Base-by-base conservation (phyloP, 2,797 vertebrate species). In the Telmatherina bonti region DNA sequence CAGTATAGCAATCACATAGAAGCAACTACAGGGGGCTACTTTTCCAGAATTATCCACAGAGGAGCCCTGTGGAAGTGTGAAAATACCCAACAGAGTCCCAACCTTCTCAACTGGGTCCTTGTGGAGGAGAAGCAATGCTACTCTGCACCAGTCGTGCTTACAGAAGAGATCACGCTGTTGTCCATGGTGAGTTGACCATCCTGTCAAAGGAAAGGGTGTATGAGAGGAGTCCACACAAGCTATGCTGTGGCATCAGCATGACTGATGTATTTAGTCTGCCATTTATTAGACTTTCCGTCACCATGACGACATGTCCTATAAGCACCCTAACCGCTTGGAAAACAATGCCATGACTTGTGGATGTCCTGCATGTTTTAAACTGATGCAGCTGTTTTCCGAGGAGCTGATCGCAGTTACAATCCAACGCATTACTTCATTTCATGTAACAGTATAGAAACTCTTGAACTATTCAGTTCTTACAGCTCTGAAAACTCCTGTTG, bases 11-110 rank as follows among this genome's bases (percentile, higher is more conserved):
- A 41, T 47, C 16, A 31, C 0, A 58, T 38, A 31, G 33, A 24
- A 51, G 36, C 38, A 58, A 65, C 27, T n/a, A n/a, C n/a, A n/a
- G n/a, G n/a, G n/a, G n/a, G n/a, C n/a, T 58, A 18, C 55, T 27
- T 26, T 65, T 53, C 70, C 54, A 59, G 62, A 35, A 57, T 57
- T 26, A 67, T 35, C n/a, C 29, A 27, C 4, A 11, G 16, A 27
- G n/a, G n/a, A n/a, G n/a, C n/a, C n/a, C n/a, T n/a, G n/a, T n/a
- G 41, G 30, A 7, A 60, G 49, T 59, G 26, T 52, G 20, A 45
- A 29, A 47, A 54, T 55, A 61, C 64, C 30, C 51, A 1, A 0
- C 62, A 53, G 33, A 64, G 24, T 52, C 35, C n/a, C 3, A 52
- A 27, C 4, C 5, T 15, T 26, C 13, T 26, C n/a, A 22, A 9